These are phyloP conservation scores for Ptychochromis oligacanthus DNA, from an alignment of 2,113 vertebrate genomes.

Conservation along the genomic window DNA sequence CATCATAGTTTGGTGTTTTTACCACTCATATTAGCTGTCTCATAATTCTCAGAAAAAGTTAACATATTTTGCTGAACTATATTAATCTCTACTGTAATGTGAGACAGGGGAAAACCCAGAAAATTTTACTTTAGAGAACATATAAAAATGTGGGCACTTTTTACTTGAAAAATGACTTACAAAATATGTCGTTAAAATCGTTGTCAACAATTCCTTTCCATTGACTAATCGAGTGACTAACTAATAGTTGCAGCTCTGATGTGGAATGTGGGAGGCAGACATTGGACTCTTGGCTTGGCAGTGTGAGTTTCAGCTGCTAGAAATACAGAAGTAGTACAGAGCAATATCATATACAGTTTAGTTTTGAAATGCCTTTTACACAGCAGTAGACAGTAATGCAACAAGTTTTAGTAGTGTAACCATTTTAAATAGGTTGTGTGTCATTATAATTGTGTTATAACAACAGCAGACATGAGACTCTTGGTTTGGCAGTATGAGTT, in stretches of 20 bases:
- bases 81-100: neutral
- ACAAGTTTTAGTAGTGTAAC: neutral
- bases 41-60: neutral
- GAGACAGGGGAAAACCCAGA: neutral
- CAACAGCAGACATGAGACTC: constrained; percentile 78
- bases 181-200: neutral
- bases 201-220: neutral
- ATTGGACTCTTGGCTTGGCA: constrained; percentile 79
- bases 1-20: neutral
- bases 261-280: constrained; percentile 80
- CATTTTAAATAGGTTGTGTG: constrained; percentile 16
- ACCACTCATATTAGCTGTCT: neutral
- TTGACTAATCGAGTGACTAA: neutral
- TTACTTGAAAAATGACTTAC: neutral
- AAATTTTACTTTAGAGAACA: neutral
- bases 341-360: constrained; percentile 31
- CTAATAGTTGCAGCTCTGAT: constrained; percentile 17
- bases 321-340: constrained; percentile 37
- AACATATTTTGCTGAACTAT: constrained; percentile 27
- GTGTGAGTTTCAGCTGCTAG: constrained; percentile 73
- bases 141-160: neutral
- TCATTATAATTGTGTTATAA: constrained; percentile 33
- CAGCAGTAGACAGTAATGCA: constrained; percentile 15
- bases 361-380: constrained; percentile 22
- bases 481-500: constrained; percentile 83